Percentiles rank a stretch among this genome's conserved stretches.
These are phyloP conservation scores for Peromyscus nudipes DNA, from an alignment of 2,797 vertebrate genomes.

Conservation along the genomic window DNA sequence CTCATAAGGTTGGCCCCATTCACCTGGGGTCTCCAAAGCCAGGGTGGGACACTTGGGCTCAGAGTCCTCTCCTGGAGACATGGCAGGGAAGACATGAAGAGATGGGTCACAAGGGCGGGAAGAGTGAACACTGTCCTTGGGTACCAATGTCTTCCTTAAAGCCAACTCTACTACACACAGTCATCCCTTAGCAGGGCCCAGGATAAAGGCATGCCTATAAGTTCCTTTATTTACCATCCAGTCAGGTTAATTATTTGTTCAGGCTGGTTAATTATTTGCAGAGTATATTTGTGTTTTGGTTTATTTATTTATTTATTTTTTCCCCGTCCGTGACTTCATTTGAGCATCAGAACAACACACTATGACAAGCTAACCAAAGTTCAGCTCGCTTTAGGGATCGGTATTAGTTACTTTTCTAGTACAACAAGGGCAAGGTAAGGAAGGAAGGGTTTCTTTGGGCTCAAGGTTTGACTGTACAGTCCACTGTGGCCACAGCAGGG, in stretches of 20 bases:
- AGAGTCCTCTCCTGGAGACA: background rate
- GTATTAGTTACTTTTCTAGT: background rate
- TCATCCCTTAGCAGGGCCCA: background rate
- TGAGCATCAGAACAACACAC: background rate
- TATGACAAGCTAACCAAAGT: constrained; percentile 20
- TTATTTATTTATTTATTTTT: constrained; percentile 70
- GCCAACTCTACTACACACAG: background rate
- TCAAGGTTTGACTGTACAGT: background rate
- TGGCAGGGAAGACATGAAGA: background rate
- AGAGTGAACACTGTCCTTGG: background rate
- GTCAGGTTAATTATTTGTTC: background rate
- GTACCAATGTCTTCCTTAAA: background rate
- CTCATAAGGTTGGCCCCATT: fast-evolving
- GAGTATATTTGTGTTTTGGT: background rate
- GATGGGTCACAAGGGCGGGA: fast-evolving
- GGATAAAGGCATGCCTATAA: background rate
- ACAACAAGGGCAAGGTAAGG: background rate
- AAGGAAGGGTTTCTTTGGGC: background rate
- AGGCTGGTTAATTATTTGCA: background rate
- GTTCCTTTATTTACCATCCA: background rate
- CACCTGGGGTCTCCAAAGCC: background rate
- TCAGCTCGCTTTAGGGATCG: background rate
- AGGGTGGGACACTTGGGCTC: background rate
- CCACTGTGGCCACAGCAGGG: background rate
- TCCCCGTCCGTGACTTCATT: background rate